These are phyloP conservation scores for Ornithoptera alexandrae DNA, from an alignment of 2,888 invertebrate genomes.

Conservation along the genomic window DNA sequence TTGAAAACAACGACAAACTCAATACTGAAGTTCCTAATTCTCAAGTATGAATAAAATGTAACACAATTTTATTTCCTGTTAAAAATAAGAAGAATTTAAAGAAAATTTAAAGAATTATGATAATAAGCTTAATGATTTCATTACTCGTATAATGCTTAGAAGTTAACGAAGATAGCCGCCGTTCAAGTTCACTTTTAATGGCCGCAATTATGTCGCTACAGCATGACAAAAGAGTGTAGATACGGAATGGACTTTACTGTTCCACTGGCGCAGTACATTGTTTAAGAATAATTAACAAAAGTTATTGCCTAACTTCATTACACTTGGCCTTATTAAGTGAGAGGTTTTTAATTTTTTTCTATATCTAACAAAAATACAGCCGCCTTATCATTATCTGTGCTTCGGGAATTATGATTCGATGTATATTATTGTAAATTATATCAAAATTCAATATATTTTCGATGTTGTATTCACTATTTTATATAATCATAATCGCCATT, in stretches of 20 bases:
- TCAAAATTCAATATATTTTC: too few relatives aligned
- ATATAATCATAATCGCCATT: too few relatives aligned
- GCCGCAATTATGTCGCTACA: conserved; percentile 16
- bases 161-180: conserved; percentile 5
- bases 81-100: not conserved
- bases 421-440: too few relatives aligned
- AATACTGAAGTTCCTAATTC: too few relatives aligned
- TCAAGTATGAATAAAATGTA: too few relatives aligned
- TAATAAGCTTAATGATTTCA: conserved; percentile 7
- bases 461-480: too few relatives aligned
- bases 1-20: too few relatives aligned
- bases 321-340: not conserved
- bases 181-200: conserved; percentile 15
- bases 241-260: conserved; percentile 12
- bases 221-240: conserved; percentile 15
- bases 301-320: not conserved
- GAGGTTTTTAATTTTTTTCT: too few relatives aligned
- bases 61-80: not conserved
- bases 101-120: not conserved
- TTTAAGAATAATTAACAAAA: conserved; percentile 1
- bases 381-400: too few relatives aligned
- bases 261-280: not conserved
- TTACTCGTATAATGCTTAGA: not conserved
- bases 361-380: too few relatives aligned
- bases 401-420: too few relatives aligned